These are phyloP conservation scores for Pyrgilauda ruficollis DNA, from an alignment of 2,113 vertebrate genomes.

Conservation along the genomic window DNA sequence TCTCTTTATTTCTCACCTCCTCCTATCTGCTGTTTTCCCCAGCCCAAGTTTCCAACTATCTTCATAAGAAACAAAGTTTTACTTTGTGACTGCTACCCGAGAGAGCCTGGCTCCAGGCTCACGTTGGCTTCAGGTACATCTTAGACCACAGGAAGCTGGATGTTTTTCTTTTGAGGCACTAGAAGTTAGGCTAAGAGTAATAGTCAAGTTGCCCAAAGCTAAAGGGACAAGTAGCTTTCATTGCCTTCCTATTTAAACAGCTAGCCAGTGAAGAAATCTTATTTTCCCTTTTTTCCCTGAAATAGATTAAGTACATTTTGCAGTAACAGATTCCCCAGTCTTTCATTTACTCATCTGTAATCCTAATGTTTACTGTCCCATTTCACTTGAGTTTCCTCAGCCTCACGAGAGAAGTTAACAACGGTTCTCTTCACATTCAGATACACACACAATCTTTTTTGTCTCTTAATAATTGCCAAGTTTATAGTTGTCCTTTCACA, in stretches of 20 bases:
- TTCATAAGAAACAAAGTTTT: neutral
- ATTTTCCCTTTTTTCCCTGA: constrained; percentile 8
- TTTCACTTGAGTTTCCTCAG: neutral
- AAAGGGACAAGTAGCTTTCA: neutral
- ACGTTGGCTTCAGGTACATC: neutral
- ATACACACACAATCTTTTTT: neutral
- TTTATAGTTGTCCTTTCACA: neutral
- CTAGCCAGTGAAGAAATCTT: neutral
- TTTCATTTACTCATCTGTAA: neutral
- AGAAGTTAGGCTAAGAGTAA: constrained; percentile 14
- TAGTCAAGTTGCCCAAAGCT: constrained; percentile 23
- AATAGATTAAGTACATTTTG: neutral
- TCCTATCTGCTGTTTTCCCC: neutral
- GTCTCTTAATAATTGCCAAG: neutral
- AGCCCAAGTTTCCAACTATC: neutral
- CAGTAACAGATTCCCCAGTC: neutral
- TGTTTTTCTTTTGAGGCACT: constrained; percentile 40
- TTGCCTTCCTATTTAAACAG: constrained; percentile 11
- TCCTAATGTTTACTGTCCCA: neutral
- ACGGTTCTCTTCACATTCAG: neutral
- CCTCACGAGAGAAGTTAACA: neutral
- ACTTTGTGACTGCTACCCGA: neutral
- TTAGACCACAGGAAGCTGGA: neutral
- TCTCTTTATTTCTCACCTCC: neutral
- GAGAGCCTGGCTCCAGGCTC: neutral